A percentile compares a stretch with the other conserved stretches of the same genome.
phyloP scores from a whole-genome alignment of 2,797 vertebrate species.

The Ispidina lecontei region DNA sequence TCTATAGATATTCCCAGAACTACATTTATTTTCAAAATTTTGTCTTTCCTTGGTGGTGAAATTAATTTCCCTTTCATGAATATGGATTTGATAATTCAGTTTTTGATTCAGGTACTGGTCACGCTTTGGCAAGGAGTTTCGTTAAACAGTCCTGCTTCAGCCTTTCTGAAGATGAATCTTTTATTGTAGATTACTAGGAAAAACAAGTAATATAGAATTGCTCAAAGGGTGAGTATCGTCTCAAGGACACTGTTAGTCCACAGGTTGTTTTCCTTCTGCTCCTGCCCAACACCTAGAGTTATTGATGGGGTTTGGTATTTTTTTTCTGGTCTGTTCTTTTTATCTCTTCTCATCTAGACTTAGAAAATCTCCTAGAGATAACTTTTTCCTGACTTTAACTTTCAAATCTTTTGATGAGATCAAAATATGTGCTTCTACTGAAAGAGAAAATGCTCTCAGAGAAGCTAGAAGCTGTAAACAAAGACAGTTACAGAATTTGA shows the following conservation, averaged over 20 bases:
- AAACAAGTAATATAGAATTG: background rate
- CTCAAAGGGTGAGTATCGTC: background rate
- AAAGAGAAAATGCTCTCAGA: background rate
- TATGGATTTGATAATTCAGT: background rate
- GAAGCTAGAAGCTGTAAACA: background rate
- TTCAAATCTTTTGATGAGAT: background rate
- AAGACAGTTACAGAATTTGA: background rate
- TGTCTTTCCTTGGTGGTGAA: background rate
- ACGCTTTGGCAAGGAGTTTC: background rate
- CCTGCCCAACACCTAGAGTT: accelerated
- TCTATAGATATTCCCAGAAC: background rate
- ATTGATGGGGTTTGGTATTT: background rate
- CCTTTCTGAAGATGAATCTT: background rate
- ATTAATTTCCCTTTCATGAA: accelerated
- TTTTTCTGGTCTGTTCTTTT: background rate
- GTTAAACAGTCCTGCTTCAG: background rate
- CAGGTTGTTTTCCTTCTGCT: background rate
- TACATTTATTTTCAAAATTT: background rate
- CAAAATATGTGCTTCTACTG: background rate
- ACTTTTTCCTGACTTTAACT: background rate
- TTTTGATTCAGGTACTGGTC: background rate
- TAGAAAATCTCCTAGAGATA: background rate
- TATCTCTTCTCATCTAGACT: background rate
- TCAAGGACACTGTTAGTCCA: background rate
- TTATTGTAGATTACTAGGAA: background rate